Conservation (phyloP, 2,113 vertebrate genomes). For the Cephalophus harveyi region DNA sequence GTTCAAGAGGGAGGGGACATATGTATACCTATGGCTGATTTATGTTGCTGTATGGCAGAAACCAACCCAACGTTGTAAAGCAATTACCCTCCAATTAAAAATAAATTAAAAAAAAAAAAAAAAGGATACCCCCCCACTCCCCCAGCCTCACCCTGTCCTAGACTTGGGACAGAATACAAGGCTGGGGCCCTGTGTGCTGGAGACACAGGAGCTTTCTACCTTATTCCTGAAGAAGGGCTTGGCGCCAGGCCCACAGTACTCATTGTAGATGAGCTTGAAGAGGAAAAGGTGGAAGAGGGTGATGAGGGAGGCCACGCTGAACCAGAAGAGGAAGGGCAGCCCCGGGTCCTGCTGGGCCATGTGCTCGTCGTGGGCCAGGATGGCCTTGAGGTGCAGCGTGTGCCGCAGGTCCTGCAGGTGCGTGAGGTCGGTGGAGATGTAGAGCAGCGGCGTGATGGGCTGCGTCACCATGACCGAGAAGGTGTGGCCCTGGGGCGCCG, state of each 20-base stretch:
- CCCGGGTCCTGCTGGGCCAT: constrained; percentile 97
- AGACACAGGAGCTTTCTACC: constrained; percentile 82
- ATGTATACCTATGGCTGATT: not conserved
- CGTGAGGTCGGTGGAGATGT: constrained; percentile 93
- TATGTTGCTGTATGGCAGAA: not conserved
- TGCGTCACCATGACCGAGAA: constrained; percentile 97
- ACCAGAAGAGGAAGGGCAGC: constrained; percentile 98
- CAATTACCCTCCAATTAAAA: not conserved
- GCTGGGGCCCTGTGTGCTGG: not conserved
- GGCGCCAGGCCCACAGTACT: constrained; percentile 96
- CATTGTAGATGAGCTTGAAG: constrained; percentile 99
- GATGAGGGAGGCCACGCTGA: constrained; percentile 98
- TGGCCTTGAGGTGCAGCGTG: constrained; percentile 96
- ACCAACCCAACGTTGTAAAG: not conserved
- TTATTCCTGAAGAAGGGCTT: constrained; percentile 98
- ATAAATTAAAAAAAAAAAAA: not conserved
- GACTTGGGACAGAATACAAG: not conserved
- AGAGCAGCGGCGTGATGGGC: constrained; percentile 94
- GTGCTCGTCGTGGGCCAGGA: constrained; percentile 97
- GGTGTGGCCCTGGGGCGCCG: constrained; percentile 88
- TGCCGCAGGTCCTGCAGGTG: constrained; percentile 96
- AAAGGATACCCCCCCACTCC: not conserved
- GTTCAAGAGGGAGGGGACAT: not conserved
- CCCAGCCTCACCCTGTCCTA: not conserved
- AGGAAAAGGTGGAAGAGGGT: constrained; percentile 98